Percentiles rank a stretch among this genome's conserved stretches.
phyloP scores from a whole-genome alignment of 2,113 vertebrate species.

The Tinamus guttatus region DNA sequence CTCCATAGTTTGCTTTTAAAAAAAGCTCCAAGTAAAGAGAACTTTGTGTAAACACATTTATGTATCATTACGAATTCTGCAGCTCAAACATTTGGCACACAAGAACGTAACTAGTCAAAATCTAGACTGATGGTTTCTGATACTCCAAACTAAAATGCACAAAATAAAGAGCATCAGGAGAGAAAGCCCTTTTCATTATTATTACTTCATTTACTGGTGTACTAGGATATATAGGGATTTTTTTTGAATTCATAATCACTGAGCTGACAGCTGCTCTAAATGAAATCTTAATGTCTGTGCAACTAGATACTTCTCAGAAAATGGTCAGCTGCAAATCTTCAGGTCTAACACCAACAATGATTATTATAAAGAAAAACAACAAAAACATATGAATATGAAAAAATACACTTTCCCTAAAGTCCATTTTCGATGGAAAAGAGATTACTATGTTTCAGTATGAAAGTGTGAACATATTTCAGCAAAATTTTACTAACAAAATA shows the following conservation, averaged over 20 bases:
- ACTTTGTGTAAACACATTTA: background rate
- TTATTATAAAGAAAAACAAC: background rate
- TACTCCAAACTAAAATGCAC: background rate
- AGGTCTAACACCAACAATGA: background rate
- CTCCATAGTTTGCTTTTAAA: background rate
- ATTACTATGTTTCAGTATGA: background rate
- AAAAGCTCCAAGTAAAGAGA: background rate
- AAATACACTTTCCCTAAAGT: background rate
- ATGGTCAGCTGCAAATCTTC: slow-evolving; percentile 14
- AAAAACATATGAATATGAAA: background rate
- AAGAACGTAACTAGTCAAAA: background rate
- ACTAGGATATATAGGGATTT: background rate
- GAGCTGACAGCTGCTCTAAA: slow-evolving; percentile 13
- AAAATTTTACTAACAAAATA: background rate
- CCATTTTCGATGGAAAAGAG: background rate
- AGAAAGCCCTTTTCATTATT: background rate
- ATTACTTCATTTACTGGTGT: background rate
- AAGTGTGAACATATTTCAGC: background rate
- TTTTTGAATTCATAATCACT: slow-evolving; percentile 1
- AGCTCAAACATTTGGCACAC: background rate
- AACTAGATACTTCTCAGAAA: slow-evolving; percentile 5
- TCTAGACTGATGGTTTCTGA: background rate
- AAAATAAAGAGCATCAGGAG: background rate
- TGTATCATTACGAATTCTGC: background rate
- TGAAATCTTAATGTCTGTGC: background rate